Base-by-base conservation (phyloP, 2,888 invertebrate species). In the Mythimna ferrago region DNA sequence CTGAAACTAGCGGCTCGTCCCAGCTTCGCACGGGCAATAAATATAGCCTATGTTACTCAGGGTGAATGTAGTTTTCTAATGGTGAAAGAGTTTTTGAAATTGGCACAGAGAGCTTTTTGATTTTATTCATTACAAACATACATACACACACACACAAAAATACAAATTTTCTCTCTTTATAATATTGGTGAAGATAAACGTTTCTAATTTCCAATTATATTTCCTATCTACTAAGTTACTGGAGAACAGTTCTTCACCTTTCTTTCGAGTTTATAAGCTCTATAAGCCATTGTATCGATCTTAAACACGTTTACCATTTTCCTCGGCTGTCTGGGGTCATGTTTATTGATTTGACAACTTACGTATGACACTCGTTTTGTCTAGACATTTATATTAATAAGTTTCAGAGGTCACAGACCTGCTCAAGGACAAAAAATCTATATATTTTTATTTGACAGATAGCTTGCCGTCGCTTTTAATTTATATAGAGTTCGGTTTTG, bases 331-430 rank as follows among this genome's bases (percentile, higher is more conserved):
- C 61, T 32, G 19, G 14, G 35, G 69, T 64, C 57, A 73, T 57
- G 32, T 51, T 78, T 69, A 82, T 80, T 78, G 83, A 83, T 73
- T 83, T 26, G 61, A 60, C 44, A 38, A 66, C 35, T 67, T 60
- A 51, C 32, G 56, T 41, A 66, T 69, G 44, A 58, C 44, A 56
- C 9, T 51, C 19, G 14, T 57, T 63, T 73, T 48, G 80, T 80
- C 80, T 80, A 80, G 80, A 83, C 80, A 67, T 48, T 0, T 4
- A 73, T 69, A 53, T 51, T 78, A 56, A 58, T 69, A 32, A 9
- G 41, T 32, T 11, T 41, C 35, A 53, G 16, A 73, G 64, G 60
- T 70, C 64, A 26, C 10, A 19, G 21, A 79, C 44, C 56, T 61
- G n/a, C 4, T 48, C 35, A 73, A 78, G 68, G 80, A 57, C 73